Conservation (phyloP, 2,888 invertebrate species). For the Malacosoma neustria region DNA sequence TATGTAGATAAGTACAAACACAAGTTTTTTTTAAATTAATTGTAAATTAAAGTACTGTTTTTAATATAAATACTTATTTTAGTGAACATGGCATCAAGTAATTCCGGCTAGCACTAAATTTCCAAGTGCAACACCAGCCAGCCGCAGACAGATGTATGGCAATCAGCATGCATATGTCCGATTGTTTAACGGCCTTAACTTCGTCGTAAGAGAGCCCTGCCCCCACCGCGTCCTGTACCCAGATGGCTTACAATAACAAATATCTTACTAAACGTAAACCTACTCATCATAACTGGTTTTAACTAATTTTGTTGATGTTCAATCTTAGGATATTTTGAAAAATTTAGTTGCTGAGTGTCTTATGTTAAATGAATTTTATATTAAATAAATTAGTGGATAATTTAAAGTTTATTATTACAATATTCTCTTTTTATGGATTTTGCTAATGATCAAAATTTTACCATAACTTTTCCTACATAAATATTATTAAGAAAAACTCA, state of each 20-base stretch:
- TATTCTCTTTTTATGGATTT: no score
- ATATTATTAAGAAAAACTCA: no score
- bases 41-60: no score
- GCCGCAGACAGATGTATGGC: slow-evolving; percentile 34
- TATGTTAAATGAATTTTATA: no score
- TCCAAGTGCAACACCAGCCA: not conserved
- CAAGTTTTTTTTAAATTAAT: no score
- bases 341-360: slow-evolving; percentile 18
- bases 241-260: slow-evolving; percentile 70
- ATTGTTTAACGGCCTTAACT: slow-evolving; percentile 61
- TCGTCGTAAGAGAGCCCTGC: slow-evolving; percentile 49
- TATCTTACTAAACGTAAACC: slow-evolving; percentile 69
- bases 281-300: slow-evolving; percentile 47
- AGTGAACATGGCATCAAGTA: no score
- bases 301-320: not conserved
- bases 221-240: slow-evolving; percentile 49
- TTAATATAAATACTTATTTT: no score
- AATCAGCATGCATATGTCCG: slow-evolving; percentile 44
- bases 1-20: no score
- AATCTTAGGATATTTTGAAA: slow-evolving; percentile 32
- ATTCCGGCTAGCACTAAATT: not conserved
- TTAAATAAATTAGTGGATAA: no score
- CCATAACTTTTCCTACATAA: no score
- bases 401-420: no score
- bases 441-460: no score